Evolutionary conservation across 2,888 invertebrate genomes (phyloP).

Genomic region (Ganaspis brasiliensis): DNA sequence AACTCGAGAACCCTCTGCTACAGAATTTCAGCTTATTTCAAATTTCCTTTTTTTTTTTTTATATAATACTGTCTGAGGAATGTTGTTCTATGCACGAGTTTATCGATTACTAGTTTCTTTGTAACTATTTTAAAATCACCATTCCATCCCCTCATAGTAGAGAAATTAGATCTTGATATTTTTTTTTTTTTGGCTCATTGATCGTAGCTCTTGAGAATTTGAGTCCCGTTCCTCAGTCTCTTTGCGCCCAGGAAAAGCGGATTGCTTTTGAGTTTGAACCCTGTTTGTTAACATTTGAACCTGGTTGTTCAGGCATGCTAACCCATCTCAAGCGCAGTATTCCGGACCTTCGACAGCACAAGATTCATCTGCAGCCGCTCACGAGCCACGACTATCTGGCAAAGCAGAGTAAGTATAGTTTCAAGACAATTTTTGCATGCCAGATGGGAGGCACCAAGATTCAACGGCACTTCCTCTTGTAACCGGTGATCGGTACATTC

Average conservation of each 20-base stretch:
- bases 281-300: slow-evolving; percentile 77
- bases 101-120: slow-evolving; percentile 41
- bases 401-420: slow-evolving; percentile 77
- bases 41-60: slow-evolving; percentile 58
- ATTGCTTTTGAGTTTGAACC: slow-evolving; percentile 64
- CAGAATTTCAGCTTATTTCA: slow-evolving; percentile 23
- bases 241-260: too few species aligned
- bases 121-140: slow-evolving; percentile 31
- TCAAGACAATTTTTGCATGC: not conserved
- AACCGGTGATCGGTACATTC: not conserved
- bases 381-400: slow-evolving; percentile 85
- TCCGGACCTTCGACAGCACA: slow-evolving; percentile 90
- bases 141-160: slow-evolving; percentile 9
- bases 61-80: slow-evolving; percentile 71
- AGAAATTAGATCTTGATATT: slow-evolving; percentile 3
- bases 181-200: slow-evolving; percentile 12
- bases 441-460: not conserved
- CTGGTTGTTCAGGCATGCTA: slow-evolving; percentile 90
- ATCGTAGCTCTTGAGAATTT: not conserved
- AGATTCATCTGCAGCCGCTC: slow-evolving; percentile 88
- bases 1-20: not conserved
- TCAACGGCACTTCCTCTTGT: not conserved
- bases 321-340: slow-evolving; percentile 94
- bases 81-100: slow-evolving; percentile 73
- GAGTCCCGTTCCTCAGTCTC: too few species aligned